These are phyloP conservation scores for Podarcis cretensis DNA, from an alignment of 2,113 vertebrate genomes.

Conservation along the genomic window DNA sequence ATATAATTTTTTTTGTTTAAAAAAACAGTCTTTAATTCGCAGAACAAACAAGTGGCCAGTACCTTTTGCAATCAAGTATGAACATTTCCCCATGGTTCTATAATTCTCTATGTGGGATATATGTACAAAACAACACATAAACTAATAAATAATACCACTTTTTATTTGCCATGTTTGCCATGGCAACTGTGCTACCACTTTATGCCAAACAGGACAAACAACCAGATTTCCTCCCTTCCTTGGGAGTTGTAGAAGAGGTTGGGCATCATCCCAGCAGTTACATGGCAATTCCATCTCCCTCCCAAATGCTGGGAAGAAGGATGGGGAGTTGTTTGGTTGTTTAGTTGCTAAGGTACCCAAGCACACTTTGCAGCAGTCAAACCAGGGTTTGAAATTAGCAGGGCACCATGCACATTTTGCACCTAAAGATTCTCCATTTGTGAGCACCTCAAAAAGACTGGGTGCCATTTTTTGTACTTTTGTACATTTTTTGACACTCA, in stretches of 20 bases:
- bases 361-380: not conserved
- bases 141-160: not conserved
- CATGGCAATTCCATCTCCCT: not conserved
- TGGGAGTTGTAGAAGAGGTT: not conserved
- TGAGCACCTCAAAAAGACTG: too few species aligned
- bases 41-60: not conserved
- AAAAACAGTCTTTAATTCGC: too few species aligned
- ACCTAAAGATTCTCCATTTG: too few species aligned
- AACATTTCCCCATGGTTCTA: too few species aligned
- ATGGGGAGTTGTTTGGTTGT: not conserved
- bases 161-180: not conserved
- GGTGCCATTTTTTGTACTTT: too few species aligned
- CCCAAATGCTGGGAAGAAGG: not conserved
- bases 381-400: too few species aligned
- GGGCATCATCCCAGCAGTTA: not conserved
- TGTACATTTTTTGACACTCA: too few species aligned
- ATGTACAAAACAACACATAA: too few species aligned
- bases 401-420: too few species aligned
- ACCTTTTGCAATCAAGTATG: not conserved
- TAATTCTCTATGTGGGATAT: too few species aligned
- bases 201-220: not conserved
- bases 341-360: not conserved
- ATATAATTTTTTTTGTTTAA: not conserved
- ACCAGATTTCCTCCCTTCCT: not conserved
- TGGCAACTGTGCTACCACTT: not conserved